Base-by-base conservation (phyloP, 64 coral and sea anemone species). In the Acropora tenuis region DNA sequence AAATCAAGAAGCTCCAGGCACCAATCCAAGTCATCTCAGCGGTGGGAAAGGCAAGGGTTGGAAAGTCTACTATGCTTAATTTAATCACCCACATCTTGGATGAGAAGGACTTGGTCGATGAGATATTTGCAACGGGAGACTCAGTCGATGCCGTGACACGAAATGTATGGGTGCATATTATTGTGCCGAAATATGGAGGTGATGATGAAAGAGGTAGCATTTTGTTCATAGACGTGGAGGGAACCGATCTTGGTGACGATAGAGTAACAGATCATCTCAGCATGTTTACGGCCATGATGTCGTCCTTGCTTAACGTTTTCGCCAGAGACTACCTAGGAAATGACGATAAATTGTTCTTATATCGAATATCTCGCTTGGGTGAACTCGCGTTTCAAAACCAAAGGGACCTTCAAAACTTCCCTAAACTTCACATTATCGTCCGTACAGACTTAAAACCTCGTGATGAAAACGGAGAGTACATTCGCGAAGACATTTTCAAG, bases 281-380 rank as follows among this genome's bases (percentile, higher is more conserved):
- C 84, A 93, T 93, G 20, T 93, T 96, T 67, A 93, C 94, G 7
- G 87, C 87, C 11, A 8, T 96, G 74, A 86, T 96, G 87, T 90
- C 94, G 16, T 93, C 94, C 5, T 73, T 73, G 2, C 84, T 90
- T 72, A 68, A 19, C 45, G n/a, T 93, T 1, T 96, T 96, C 58
- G 78, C 15, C 8, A 55, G 71, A 18, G 74, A 75, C 4, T 55
- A 53, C 9, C 43, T 96, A 2, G 84, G 63, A 48, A 96, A 90
- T 16, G 53, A 78, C 17, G 86, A 88, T 4, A 89, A 80, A 15
- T 80, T 85, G 17, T 96, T 96, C 30, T 69, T 96, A 66, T 94
- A 88, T 47, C 47, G 87, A 18, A 84, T 96, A 73, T 89, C 90
- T 5, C 87, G 90, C 48, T 30, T 90, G 50, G 86, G 94, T 77